Evolutionary conservation across 2,797 vertebrate species (phyloP), one percentile per base, ranked within the genome.

Genomic region (Poecilia picta): DNA sequence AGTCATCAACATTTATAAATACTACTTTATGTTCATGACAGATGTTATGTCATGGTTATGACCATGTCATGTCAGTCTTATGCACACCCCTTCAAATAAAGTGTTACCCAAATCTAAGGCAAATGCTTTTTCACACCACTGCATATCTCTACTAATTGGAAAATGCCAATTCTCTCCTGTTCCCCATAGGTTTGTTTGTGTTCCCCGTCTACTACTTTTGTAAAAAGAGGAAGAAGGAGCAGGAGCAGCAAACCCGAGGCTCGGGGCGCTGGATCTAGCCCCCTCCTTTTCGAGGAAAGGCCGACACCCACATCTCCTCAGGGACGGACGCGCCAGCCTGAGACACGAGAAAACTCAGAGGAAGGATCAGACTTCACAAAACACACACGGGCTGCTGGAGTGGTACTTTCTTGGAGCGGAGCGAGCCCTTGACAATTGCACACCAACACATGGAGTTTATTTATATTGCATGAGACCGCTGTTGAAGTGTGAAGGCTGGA

Each of bases 171-270:
- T 33, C 12, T 46, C 45, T 33, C 43, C 12, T 0, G 0, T 25
- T 57, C 4, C 68, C 39, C 41, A 6, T 81, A 99, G 98, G 98
- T 93, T 93, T 98, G 89, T 96, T 99, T 85, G 96, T 96, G 80
- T 97, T 99, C 91, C 98, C 98, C 31, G 93, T 99, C 93, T 99
- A 98, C 95, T 99, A 98, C 89, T 95, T 98, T 94, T 99, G 97
- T 94, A 99, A 99, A 95, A 98, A 96, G 94, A 97, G 97, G 93
- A 97, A 96, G 96, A 99, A 99, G 83, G 91, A 99, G 84, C 91
- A 99, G 83, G 91, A 98, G 84, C 91, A 94, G 85, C 88, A 84
- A 73, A 96, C 97, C 81, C 96, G 95, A 78, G 94, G 92, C 46
- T 91, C 93, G 0, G 93, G 93, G 57, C 91, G 92, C 2, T 96